Percentiles rank a stretch among this genome's conserved stretches.
Evolutionary conservation across 1,140 invertebrate species (phyloP).

Genomic region (Drosophila neocordata): DNA sequence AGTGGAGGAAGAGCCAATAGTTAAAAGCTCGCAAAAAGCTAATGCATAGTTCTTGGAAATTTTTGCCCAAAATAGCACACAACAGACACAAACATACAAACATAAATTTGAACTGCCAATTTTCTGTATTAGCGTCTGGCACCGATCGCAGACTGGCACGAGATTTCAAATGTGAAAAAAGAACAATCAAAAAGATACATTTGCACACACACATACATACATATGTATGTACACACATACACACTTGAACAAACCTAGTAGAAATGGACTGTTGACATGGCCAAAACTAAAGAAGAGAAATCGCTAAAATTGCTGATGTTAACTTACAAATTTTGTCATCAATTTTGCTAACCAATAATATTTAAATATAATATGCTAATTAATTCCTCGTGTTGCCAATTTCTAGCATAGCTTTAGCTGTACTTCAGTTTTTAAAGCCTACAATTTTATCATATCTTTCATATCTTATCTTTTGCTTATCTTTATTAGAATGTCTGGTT

Average conservation of each 20-base stretch:
- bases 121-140: constrained; percentile 36
- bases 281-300: constrained; percentile 3
- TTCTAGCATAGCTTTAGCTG: neutral
- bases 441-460: neutral
- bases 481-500: neutral
- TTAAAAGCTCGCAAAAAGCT: constrained; percentile 20
- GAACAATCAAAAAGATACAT: constrained; percentile 17
- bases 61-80: constrained; percentile 38
- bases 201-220: neutral
- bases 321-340: neutral
- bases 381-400: neutral
- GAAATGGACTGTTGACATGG: constrained; percentile 15
- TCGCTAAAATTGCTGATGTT: constrained; percentile 25
- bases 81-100: neutral
- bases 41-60: constrained; percentile 61
- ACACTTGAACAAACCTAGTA: neutral
- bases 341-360: neutral
- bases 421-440: neutral
- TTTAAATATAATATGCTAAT: neutral
- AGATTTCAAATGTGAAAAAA: constrained; percentile 46
- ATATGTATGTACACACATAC: neutral
- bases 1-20: constrained; percentile 33
- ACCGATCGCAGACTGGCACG: constrained; percentile 59
- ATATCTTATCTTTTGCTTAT: neutral
- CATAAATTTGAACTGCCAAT: constrained; percentile 37